Conservation (phyloP, 2,113 vertebrate species). For the Sialia sialis region DNA sequence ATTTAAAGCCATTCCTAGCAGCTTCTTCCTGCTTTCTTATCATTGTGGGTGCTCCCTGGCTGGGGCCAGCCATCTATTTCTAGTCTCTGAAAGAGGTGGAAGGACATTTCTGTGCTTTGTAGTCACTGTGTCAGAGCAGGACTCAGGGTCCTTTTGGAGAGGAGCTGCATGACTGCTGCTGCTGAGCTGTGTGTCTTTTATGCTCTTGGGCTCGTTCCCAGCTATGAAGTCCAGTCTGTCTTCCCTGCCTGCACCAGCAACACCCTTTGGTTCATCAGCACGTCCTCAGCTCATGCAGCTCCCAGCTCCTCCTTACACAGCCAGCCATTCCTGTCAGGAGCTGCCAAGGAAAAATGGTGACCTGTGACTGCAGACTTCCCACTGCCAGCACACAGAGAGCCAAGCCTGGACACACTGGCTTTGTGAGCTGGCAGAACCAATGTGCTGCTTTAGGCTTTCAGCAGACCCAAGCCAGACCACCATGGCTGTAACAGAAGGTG, state of each 20-base stretch:
- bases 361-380: background rate
- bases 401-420: accelerated
- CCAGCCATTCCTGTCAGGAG: accelerated
- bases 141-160: background rate
- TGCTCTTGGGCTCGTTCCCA: background rate
- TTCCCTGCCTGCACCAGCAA: background rate
- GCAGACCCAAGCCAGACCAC: background rate
- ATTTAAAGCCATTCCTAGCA: background rate
- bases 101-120: background rate
- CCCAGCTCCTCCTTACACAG: background rate
- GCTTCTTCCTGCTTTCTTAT: background rate
- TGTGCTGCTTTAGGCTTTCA: background rate
- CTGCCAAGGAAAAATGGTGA: background rate
- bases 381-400: background rate
- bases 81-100: background rate
- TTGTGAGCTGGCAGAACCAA: background rate
- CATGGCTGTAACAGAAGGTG: accelerated
- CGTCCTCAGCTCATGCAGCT: background rate
- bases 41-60: background rate
- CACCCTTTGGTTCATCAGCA: background rate
- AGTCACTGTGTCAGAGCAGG: background rate
- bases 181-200: background rate
- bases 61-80: background rate
- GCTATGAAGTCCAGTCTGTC: background rate
- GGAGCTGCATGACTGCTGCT: background rate